Evolutionary conservation across 2,888 invertebrate genomes (phyloP).

Genomic region (Cataglyphis altisquamis): DNA sequence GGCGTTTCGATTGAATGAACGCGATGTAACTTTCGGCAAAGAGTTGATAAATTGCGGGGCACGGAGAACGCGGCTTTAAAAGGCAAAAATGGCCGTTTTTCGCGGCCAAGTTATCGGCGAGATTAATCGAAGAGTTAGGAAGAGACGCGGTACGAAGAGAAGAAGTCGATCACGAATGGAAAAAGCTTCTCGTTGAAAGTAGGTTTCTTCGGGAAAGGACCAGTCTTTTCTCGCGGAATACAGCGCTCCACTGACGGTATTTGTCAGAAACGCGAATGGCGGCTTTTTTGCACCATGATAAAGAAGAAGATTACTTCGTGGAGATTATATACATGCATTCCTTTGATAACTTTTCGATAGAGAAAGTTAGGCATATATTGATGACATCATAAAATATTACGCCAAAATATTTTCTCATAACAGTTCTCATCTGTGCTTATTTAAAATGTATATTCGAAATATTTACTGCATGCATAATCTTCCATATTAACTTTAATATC

Average conservation of each 20-base stretch:
- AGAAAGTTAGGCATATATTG: neutral
- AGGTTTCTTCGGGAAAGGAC: slow-evolving; percentile 59
- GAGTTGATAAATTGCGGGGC: slow-evolving; percentile 50
- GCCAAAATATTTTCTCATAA: neutral
- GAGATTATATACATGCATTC: neutral
- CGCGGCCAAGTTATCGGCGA: slow-evolving; percentile 54
- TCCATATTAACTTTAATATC: neutral
- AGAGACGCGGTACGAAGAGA: neutral
- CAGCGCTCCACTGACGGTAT: slow-evolving; percentile 20
- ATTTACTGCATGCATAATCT: neutral
- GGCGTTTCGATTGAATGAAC: slow-evolving; percentile 38
- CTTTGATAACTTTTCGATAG: neutral
- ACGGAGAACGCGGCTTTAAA: slow-evolving; percentile 25
- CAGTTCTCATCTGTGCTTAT: neutral
- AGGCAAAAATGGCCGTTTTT: slow-evolving; percentile 56
- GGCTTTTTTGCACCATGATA: neutral
- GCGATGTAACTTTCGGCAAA: slow-evolving; percentile 53
- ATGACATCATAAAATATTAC: neutral
- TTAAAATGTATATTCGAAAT: neutral
- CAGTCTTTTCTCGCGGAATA: slow-evolving; percentile 56
- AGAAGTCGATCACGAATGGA: slow-evolving; percentile 20
- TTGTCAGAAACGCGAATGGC: slow-evolving; percentile 9
- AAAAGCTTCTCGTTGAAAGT: slow-evolving; percentile 55
- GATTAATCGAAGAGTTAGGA: slow-evolving; percentile 41
- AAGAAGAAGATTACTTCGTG: slow-evolving; percentile 15